Percentiles rank a stretch among this genome's conserved stretches.
These are phyloP conservation scores for Syngnathoides biaculeatus DNA, from an alignment of 2,113 vertebrate species.

Conservation along the genomic window DNA sequence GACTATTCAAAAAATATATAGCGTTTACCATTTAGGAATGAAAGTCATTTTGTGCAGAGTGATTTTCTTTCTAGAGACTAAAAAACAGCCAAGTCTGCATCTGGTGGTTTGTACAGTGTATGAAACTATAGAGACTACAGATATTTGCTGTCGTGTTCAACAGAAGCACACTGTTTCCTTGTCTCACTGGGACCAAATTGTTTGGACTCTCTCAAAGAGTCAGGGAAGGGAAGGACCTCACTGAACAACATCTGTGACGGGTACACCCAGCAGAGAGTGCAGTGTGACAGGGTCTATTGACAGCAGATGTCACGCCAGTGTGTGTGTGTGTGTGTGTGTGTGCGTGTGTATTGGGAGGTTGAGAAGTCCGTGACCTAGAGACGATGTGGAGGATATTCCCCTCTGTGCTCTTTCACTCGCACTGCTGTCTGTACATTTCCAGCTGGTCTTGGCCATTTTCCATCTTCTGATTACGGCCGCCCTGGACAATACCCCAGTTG, in stretches of 20 bases:
- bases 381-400: constrained; percentile 22
- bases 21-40: neutral
- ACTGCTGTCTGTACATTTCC: neutral
- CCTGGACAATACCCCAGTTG: neutral
- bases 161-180: constrained; percentile 43
- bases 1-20: neutral
- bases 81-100: neutral
- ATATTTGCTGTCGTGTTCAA: constrained; percentile 24
- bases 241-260: constrained; percentile 58
- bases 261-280: constrained; percentile 37
- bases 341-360: constrained; percentile 17
- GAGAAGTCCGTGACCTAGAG: constrained; percentile 32
- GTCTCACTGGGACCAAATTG: constrained; percentile 29
- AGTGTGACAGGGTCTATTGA: constrained; percentile 45
- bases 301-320: constrained; percentile 49
- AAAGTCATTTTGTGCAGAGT: neutral
- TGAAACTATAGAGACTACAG: constrained; percentile 7
- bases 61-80: neutral
- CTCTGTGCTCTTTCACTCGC: neutral
- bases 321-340: constrained; percentile 25
- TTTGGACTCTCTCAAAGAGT: constrained; percentile 43
- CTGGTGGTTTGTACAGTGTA: neutral
- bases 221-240: constrained; percentile 43
- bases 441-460: neutral
- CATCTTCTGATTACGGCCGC: neutral